These are phyloP conservation scores for Amaurobius ferox DNA, from an alignment of 2,888 invertebrate genomes.

Conservation along the genomic window DNA sequence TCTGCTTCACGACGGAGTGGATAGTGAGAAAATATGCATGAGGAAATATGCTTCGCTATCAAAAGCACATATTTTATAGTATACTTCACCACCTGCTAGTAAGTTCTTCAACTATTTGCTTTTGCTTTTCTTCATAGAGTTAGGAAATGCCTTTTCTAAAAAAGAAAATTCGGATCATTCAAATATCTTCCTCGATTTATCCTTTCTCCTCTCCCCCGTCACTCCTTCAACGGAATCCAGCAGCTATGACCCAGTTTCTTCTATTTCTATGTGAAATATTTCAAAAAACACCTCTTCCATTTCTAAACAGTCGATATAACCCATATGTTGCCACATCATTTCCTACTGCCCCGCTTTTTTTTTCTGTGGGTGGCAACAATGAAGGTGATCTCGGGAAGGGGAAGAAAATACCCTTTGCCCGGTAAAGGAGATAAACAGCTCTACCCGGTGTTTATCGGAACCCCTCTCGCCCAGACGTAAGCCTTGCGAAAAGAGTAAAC, in stretches of 20 bases:
- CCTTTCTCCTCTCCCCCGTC: no score
- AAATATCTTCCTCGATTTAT: no score
- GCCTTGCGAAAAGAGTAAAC: neutral
- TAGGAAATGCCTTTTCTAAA: no score
- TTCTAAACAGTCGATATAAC: neutral
- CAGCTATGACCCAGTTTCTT: neutral
- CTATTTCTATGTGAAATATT: neutral
- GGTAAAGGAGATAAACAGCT: conserved; percentile 1
- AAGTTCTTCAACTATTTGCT: no score
- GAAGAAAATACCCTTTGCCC: conserved; percentile 10
- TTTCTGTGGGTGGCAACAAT: neutral
- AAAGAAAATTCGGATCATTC: no score
- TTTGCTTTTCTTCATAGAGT: no score
- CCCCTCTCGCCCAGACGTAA: neutral
- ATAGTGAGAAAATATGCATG: no score
- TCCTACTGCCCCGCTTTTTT: neutral
- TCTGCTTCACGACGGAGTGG: no score
- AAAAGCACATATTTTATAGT: no score
- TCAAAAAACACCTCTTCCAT: neutral
- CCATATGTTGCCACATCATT: neutral
- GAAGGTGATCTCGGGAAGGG: neutral
- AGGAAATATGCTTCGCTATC: no score
- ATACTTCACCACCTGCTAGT: no score
- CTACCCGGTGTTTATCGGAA: neutral
- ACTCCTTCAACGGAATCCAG: no score